These are phyloP conservation scores for Solen grandis DNA, from an alignment of 1,140 invertebrate species.

Conservation along the genomic window DNA sequence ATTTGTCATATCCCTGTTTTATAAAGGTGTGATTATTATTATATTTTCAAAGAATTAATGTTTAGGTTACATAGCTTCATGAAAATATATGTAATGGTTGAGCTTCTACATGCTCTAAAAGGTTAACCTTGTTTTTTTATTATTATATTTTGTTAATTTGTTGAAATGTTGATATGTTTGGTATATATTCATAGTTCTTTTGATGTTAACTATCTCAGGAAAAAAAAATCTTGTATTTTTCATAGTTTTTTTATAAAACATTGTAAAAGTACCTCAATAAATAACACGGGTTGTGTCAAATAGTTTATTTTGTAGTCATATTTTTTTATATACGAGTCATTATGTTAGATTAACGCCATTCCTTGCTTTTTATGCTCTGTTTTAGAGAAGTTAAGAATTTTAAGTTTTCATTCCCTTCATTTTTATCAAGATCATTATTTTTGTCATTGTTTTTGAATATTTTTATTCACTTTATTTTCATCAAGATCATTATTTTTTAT, in stretches of 20 bases:
- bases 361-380: neutral
- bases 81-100: neutral
- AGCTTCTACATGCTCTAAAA: neutral
- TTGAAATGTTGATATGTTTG: neutral
- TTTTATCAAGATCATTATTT: too few relatives aligned
- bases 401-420: too few relatives aligned
- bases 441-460: too few relatives aligned
- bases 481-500: too few relatives aligned
- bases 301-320: neutral
- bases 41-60: neutral
- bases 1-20: neutral
- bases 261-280: neutral
- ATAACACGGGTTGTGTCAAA: neutral
- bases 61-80: neutral
- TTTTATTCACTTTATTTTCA: too few relatives aligned
- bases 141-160: neutral
- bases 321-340: neutral
- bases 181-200: neutral
- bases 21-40: neutral
- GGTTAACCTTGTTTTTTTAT: neutral
- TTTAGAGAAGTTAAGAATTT: neutral
- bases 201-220: neutral
- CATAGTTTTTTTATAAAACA: neutral
- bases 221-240: neutral
- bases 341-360: neutral